A percentile compares a stretch with the other conserved stretches of the same genome.
phyloP scores from a whole-genome alignment of 2,888 invertebrate genomes.

The Caenorhabditis drosophilae region DNA sequence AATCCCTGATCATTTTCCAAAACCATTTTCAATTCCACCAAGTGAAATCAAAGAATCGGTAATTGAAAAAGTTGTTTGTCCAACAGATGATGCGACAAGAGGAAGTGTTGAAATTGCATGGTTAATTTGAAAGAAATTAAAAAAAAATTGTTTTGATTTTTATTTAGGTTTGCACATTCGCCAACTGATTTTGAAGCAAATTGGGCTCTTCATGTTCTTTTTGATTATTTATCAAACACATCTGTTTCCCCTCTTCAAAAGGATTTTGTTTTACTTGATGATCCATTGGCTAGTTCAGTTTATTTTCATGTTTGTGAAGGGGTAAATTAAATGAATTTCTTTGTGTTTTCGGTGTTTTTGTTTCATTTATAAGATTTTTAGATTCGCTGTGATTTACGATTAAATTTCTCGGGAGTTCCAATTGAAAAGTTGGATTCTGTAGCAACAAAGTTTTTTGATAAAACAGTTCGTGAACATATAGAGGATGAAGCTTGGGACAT shows the following conservation, averaged over 20 bases:
- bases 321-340: slow-evolving; percentile 5
- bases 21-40: slow-evolving; percentile 51
- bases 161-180: slow-evolving; percentile 37
- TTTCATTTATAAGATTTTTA: slow-evolving; percentile 19
- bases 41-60: slow-evolving; percentile 31
- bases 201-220: slow-evolving; percentile 51
- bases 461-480: slow-evolving; percentile 50
- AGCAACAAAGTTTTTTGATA: slow-evolving; percentile 50
- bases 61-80: slow-evolving; percentile 52
- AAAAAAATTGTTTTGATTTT: neutral
- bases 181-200: slow-evolving; percentile 34
- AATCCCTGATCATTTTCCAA: slow-evolving; percentile 51
- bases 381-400: slow-evolving; percentile 44
- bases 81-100: slow-evolving; percentile 60
- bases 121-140: slow-evolving; percentile 51
- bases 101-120: slow-evolving; percentile 62
- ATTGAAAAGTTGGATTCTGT: slow-evolving; percentile 52
- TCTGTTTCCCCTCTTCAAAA: slow-evolving; percentile 83
- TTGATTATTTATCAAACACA: slow-evolving; percentile 78
- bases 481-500: slow-evolving; percentile 77
- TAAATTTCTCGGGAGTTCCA: slow-evolving; percentile 63
- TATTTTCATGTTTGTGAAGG: slow-evolving; percentile 42
- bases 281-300: slow-evolving; percentile 55
- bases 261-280: slow-evolving; percentile 59
- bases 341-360: neutral